Conservation (phyloP, 2,797 vertebrate genomes). For the Perodicticus potto region DNA sequence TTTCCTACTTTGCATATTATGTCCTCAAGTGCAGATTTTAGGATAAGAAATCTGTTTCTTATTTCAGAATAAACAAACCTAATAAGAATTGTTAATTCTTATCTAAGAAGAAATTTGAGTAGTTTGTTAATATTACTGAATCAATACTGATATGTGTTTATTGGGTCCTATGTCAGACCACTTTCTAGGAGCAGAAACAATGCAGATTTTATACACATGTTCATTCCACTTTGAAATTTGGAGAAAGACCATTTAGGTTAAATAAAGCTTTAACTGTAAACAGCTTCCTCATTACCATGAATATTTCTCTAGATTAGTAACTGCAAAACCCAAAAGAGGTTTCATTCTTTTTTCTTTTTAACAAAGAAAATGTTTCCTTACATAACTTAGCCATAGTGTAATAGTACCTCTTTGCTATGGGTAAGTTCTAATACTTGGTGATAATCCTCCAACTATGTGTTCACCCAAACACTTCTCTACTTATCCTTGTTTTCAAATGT, state of each 20-base stretch:
- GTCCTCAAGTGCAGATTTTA: neutral
- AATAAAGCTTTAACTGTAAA: neutral
- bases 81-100: neutral
- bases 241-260: neutral
- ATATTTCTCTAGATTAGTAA: neutral
- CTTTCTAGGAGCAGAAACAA: neutral
- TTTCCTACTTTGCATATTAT: neutral
- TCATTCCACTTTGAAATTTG: neutral
- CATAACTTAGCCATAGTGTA: neutral
- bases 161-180: neutral
- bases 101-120: neutral
- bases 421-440: neutral
- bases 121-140: conserved; percentile 4
- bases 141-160: neutral
- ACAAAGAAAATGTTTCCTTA: neutral
- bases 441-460: neutral
- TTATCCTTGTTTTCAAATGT: neutral
- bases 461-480: neutral
- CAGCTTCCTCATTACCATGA: neutral
- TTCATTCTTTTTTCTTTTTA: neutral
- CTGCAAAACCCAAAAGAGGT: neutral
- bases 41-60: too few relatives aligned
- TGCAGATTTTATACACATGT: neutral
- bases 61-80: too few relatives aligned
- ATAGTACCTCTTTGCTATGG: neutral